Base-by-base conservation (phyloP, 2,113 vertebrate species). In the Raja brachyura region DNA sequence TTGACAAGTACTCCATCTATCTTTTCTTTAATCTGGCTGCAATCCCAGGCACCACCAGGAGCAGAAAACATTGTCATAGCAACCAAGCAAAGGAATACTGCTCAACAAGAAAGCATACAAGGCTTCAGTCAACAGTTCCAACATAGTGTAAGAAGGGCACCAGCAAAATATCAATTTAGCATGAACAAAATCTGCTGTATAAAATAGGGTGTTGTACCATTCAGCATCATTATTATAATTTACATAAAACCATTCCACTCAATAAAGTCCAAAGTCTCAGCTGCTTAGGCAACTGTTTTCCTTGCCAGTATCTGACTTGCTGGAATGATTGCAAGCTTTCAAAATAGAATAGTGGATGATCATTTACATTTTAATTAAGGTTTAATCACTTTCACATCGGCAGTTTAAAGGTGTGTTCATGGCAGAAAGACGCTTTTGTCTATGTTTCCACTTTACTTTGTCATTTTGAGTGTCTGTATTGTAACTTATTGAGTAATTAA, bases 11-110 rank as follows among this genome's bases (percentile, higher is more conserved):
- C 59, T 31, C 13, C 83, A 88, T 88, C 83, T 88, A 88, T 88
- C 61, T 88, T 63, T 88, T 88, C 83, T 63, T 88, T 88, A 31
- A 88, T 31, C 83, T 88, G 83, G 83, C 83, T 88, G 59, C 59
- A 66, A 61, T 63, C 83, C 83, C 59, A 88, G 59, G 28, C 56
- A 88, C n/a, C 83, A 66, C 28, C 13, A 61, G 59, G 83, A 88
- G 59, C 59, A 14, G n/a, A 31, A 88, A 66, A 61, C 9, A 88
- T 63, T 88, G 83, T 31, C 83, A 88, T 88, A 88, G 83, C 83
- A 88, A 88, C 81, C 83, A 63, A 5, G 83, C 28, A 63, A 63
- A 88, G 28, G 59, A 88, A 88, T 63, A 13, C 28, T 31, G 28
- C 83, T 88, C 59, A 1, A n/a, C 59, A 88, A 88, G 63, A 63